phyloP scores from a whole-genome alignment of 2,113 vertebrate genomes.

The Hemiscyllium ocellatum region DNA sequence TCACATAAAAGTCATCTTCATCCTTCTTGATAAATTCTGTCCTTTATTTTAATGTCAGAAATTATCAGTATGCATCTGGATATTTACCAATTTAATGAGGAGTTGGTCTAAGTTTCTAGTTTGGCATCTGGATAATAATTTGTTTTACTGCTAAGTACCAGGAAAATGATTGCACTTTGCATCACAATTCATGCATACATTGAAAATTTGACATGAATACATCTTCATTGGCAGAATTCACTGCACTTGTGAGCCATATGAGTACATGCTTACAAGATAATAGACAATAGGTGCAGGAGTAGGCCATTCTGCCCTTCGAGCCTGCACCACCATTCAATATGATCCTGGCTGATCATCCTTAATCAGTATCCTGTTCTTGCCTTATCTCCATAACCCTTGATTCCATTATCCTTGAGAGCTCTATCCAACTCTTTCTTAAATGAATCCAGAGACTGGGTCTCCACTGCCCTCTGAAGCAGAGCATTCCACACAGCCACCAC shows the following conservation, averaged over 20 bases:
- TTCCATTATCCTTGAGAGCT: no score
- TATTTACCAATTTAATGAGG: neutral
- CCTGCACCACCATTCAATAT: no score
- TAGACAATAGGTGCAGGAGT: no score
- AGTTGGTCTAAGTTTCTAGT: neutral
- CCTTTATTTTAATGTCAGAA: neutral
- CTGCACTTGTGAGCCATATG: neutral
- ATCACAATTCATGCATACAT: neutral
- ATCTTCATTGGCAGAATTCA: neutral
- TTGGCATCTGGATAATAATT: neutral
- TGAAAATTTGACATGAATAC: neutral
- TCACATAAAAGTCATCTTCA: neutral
- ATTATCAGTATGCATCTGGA: neutral
- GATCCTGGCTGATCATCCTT: no score
- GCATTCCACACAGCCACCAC: no score
- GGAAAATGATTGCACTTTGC: neutral
- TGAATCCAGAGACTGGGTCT: no score
- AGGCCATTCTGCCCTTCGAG: no score
- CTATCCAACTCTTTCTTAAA: no score
- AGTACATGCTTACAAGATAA: neutral
- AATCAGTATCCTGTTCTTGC: no score
- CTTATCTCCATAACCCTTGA: no score
- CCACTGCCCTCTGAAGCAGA: no score
- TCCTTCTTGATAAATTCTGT: neutral
- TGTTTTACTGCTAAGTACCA: neutral